Evolutionary conservation across 2,888 invertebrate genomes (phyloP).

Genomic region (Hirtodrosophila duncani): DNA sequence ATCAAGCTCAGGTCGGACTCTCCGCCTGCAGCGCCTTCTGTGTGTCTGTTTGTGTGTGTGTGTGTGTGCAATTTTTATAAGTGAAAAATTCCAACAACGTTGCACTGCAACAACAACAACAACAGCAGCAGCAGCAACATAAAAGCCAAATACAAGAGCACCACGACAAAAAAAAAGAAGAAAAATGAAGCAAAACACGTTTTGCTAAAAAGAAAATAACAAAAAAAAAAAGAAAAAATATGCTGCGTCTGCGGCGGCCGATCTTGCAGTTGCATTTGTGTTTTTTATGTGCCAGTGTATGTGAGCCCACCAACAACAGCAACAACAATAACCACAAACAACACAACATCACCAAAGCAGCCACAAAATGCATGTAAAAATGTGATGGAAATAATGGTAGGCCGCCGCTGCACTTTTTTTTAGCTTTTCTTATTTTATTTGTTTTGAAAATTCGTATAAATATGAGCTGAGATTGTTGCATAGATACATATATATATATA

Average conservation of each 20-base stretch:
- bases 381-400: constrained; percentile 53
- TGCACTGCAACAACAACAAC: constrained; percentile 40
- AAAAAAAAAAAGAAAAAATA: constrained; percentile 51
- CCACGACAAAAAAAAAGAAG: too few species aligned
- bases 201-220: constrained; percentile 48
- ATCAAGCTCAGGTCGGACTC: too few species aligned
- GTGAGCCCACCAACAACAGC: constrained; percentile 38
- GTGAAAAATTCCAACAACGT: constrained; percentile 72
- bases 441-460: constrained; percentile 1
- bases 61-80: constrained; percentile 53
- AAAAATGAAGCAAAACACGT: constrained; percentile 70
- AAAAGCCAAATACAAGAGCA: constrained; percentile 47
- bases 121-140: constrained; percentile 34
- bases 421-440: constrained; percentile 1
- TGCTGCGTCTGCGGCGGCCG: constrained; percentile 54
- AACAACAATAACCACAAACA: not conserved
- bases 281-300: constrained; percentile 29
- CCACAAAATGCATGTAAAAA: constrained; percentile 40
- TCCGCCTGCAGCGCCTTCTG: constrained; percentile 6
- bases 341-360: constrained; percentile 7
- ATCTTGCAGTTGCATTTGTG: constrained; percentile 45
- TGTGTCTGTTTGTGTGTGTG: constrained; percentile 6
- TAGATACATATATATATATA: not conserved
- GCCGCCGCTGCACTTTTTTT: constrained; percentile 13
- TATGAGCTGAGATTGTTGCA: constrained; percentile 15